A percentile compares a stretch with the other conserved stretches of the same genome.
These are phyloP conservation scores for Lepidurus packardi DNA, from an alignment of 1,140 invertebrate species.

Conservation along the genomic window DNA sequence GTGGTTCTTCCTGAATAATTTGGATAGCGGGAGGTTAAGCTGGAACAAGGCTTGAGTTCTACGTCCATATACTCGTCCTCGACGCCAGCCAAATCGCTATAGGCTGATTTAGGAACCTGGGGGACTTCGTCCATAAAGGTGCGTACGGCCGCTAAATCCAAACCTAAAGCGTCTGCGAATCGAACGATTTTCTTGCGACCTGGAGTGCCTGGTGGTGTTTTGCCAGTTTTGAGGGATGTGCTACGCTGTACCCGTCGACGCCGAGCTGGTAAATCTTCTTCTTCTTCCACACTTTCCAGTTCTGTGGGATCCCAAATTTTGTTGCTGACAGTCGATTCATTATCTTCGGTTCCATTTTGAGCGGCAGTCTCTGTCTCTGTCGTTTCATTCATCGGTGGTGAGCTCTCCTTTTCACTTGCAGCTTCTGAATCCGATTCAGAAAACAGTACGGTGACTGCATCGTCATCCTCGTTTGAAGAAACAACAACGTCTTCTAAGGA, in stretches of 20 bases:
- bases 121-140: constrained; percentile 85
- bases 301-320: neutral
- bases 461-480: neutral
- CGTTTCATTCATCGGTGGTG: neutral
- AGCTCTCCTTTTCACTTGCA: neutral
- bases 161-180: constrained; percentile 87
- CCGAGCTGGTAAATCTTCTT: constrained; percentile 34
- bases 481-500: neutral
- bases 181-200: constrained; percentile 87
- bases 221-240: constrained; percentile 81
- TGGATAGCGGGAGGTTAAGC: neutral
- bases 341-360: neutral
- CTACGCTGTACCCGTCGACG: constrained; percentile 58
- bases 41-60: constrained; percentile 1
- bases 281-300: constrained; percentile 27
- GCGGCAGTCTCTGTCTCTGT: neutral
- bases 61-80: constrained; percentile 23
- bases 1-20: neutral
- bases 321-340: neutral
- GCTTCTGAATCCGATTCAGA: neutral
- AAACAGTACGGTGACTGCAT: neutral
- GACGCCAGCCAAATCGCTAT: constrained; percentile 39
- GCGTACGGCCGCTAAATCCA: constrained; percentile 84
- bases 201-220: constrained; percentile 83
- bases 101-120: constrained; percentile 77